Conservation (phyloP, 2,797 vertebrate species). For the Enteromius paludinosus region DNA sequence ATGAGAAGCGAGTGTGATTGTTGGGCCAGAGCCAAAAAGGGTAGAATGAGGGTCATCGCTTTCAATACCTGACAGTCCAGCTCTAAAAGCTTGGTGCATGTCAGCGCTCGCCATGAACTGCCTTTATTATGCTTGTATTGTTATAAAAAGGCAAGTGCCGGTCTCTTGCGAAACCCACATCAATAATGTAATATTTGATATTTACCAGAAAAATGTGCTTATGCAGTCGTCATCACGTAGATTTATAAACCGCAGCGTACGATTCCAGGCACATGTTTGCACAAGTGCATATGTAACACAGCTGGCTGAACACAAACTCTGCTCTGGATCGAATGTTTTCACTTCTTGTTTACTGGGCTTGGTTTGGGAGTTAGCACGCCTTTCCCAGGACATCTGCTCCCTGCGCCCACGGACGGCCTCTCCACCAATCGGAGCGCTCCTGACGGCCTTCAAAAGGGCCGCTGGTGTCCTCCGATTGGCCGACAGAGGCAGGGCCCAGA, state of each 20-base stretch:
- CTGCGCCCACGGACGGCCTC: conserved; percentile 75
- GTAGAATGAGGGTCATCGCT: conserved; percentile 6
- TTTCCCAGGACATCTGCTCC: conserved; percentile 89
- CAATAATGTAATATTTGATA: conserved; percentile 46
- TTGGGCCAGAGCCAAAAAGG: conserved; percentile 7
- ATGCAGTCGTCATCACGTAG: conserved; percentile 3
- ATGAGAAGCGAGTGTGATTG: conserved; percentile 66
- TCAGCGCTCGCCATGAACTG: conserved; percentile 51
- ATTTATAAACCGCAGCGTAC: conserved; percentile 55
- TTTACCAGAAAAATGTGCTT: conserved; percentile 34
- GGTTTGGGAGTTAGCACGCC: conserved; percentile 80
- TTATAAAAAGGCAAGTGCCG: conserved; percentile 31
- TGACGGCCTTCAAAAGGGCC: conserved; percentile 65
- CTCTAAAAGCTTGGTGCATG: conserved; percentile 51
- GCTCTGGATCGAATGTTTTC: conserved; percentile 81
- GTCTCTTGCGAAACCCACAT: conserved; percentile 9
- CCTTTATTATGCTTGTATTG: conserved; percentile 39
- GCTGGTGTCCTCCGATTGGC: conserved; percentile 71
- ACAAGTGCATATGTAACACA: conserved; percentile 64
- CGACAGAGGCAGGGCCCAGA: conserved; percentile 76
- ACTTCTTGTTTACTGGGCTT: conserved; percentile 76
- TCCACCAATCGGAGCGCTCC: conserved; percentile 71
- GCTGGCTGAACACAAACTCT: conserved; percentile 76
- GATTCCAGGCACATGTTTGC: conserved; percentile 62
- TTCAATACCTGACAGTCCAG: conserved; percentile 56